phyloP scores from a whole-genome alignment of 2,888 invertebrate genomes.

The Ctena decussata region DNA sequence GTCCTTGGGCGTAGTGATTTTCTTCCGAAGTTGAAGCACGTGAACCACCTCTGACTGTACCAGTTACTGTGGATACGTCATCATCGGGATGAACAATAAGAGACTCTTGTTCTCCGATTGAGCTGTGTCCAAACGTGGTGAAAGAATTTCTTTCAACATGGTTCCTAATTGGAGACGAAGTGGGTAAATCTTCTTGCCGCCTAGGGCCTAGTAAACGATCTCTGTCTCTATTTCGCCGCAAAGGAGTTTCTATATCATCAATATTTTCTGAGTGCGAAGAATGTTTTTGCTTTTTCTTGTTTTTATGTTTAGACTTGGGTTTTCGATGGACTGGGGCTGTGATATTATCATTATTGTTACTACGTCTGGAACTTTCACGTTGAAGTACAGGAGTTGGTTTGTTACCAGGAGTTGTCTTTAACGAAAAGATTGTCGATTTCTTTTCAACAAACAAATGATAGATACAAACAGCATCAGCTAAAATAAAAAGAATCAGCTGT shows the following conservation, averaged over 20 bases:
- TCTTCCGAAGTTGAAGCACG: background rate
- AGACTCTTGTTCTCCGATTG: constrained; percentile 26
- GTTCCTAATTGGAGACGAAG: constrained; percentile 14
- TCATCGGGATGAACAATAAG: constrained; percentile 48
- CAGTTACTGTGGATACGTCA: constrained; percentile 19
- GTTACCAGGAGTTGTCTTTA: constrained; percentile 9
- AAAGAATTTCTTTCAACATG: constrained; percentile 45
- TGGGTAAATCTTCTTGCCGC: constrained; percentile 7
- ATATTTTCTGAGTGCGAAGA: background rate
- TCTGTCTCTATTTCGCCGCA: background rate
- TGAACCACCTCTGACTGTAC: background rate
- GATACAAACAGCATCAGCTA: constrained; percentile 73
- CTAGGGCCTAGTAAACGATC: background rate
- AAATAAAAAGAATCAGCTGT: constrained; percentile 71
- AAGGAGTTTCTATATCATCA: background rate
- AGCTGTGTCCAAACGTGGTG: constrained; percentile 54
- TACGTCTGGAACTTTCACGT: background rate
- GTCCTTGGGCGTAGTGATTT: constrained; percentile 52
- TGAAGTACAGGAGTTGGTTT: background rate
- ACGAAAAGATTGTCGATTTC: background rate
- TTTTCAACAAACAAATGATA: constrained; percentile 74
- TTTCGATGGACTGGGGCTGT: background rate
- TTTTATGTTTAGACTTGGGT: background rate
- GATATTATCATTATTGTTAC: constrained; percentile 30
- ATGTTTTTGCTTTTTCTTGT: background rate